phyloP scores from a whole-genome alignment of 37 sponge, comb jelly and placozoan species.

The Dysidea cf. avara region DNA sequence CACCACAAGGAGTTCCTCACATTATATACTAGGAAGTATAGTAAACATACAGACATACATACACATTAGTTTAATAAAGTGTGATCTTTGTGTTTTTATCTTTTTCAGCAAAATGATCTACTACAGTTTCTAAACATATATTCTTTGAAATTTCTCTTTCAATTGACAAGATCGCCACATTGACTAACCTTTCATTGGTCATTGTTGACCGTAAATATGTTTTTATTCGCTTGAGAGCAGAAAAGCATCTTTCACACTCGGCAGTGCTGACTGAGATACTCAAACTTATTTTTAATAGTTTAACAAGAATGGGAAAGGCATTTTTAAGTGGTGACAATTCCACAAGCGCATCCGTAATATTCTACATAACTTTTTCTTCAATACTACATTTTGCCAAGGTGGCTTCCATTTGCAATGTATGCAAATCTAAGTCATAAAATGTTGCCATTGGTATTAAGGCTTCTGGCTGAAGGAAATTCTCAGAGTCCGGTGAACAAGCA shows the following conservation, averaged over 20 bases:
- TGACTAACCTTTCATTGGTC: constrained; percentile 29
- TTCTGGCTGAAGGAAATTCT: constrained; percentile 9
- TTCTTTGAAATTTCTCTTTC: constrained; percentile 24
- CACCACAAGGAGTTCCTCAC: too few species aligned
- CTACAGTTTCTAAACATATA: constrained; percentile 23
- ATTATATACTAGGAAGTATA: too few species aligned
- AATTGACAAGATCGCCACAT: constrained; percentile 36
- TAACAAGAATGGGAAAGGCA: constrained; percentile 23
- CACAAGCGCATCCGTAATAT: constrained; percentile 5
- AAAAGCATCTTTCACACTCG: constrained; percentile 56
- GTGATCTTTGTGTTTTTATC: constrained; percentile 31
- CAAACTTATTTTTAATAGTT: constrained; percentile 31
- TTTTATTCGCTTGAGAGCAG: constrained; percentile 52
- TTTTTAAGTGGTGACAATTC: constrained; percentile 29
- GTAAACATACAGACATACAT: too few species aligned
- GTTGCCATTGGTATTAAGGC: constrained; percentile 27
- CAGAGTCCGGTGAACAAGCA: constrained; percentile 31
- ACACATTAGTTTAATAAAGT: constrained; percentile 21
- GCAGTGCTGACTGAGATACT: constrained; percentile 61
- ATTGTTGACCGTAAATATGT: constrained; percentile 38
- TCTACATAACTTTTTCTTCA: constrained; percentile 12
- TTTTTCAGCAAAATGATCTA: constrained; percentile 10
- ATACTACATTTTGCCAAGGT: constrained; percentile 36
- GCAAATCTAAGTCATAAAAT: constrained; percentile 31
- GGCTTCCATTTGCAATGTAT: constrained; percentile 23